A percentile compares a stretch with the other conserved stretches of the same genome.
Conservation (phyloP, 2,888 invertebrate species). For the Phengaris alcon region DNA sequence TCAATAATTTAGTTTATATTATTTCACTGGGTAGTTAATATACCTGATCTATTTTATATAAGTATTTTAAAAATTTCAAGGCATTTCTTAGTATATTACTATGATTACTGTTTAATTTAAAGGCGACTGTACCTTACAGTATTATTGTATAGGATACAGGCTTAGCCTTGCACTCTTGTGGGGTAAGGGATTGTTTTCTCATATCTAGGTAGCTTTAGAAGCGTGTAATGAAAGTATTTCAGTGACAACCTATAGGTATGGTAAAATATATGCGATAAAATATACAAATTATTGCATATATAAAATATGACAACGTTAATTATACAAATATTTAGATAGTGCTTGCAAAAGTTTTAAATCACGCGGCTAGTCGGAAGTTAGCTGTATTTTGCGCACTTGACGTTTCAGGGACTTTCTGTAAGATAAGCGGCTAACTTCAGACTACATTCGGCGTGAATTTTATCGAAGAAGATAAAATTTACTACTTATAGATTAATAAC, state of each 20-base stretch:
- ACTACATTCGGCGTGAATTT: neutral
- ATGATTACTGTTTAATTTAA: slow-evolving; percentile 27
- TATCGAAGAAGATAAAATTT: slow-evolving; percentile 29
- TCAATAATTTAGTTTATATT: slow-evolving; percentile 14
- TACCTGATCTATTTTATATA: slow-evolving; percentile 30
- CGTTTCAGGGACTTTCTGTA: slow-evolving; percentile 5
- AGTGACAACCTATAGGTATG: slow-evolving; percentile 9
- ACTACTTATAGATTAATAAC: slow-evolving; percentile 25
- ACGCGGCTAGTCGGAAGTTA: neutral
- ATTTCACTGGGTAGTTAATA: slow-evolving; percentile 31
- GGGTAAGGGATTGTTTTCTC: slow-evolving; percentile 59
- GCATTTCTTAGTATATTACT: slow-evolving; percentile 39
- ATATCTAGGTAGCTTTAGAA: slow-evolving; percentile 54
- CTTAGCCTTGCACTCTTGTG: slow-evolving; percentile 57
- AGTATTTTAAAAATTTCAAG: slow-evolving; percentile 37
- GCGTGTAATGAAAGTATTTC: slow-evolving; percentile 37
- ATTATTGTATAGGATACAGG: slow-evolving; percentile 38
- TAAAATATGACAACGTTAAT: neutral
- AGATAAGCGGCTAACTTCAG: slow-evolving; percentile 15
- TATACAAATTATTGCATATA: slow-evolving; percentile 1
- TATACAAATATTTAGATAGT: neutral
- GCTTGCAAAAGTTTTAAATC: neutral
- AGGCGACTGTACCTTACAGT: slow-evolving; percentile 30
- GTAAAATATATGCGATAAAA: slow-evolving; percentile 19
- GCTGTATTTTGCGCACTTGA: neutral